Conservation (phyloP, 1,140 invertebrate genomes). For the Meloidogyne floridensis region DNA sequence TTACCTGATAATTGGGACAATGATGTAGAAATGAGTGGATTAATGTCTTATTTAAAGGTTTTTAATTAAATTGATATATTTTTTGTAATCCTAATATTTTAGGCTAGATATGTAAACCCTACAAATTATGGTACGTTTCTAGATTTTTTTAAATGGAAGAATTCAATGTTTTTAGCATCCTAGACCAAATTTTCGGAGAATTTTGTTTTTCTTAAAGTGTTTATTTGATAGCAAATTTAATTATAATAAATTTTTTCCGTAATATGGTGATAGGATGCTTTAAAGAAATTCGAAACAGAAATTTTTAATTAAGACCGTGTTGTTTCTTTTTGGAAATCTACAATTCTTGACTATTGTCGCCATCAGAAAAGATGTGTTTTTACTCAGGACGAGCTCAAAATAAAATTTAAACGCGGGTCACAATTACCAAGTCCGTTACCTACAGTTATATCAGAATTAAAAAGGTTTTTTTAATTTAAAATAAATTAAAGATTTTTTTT, state of each 20-base stretch:
- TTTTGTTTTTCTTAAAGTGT: too few species aligned
- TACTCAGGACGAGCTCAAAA: slow-evolving; percentile 50
- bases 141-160: too few species aligned
- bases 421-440: slow-evolving; percentile 52
- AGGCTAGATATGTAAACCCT: slow-evolving; percentile 56
- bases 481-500: slow-evolving; percentile 15
- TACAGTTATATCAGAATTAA: slow-evolving; percentile 51
- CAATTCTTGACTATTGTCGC: slow-evolving; percentile 50
- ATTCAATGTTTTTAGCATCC: too few species aligned
- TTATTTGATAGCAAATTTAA: too few species aligned
- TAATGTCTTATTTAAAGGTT: slow-evolving; percentile 52
- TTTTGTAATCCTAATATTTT: neutral
- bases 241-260: neutral
- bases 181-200: too few species aligned
- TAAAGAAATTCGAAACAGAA: neutral
- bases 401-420: slow-evolving; percentile 55
- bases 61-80: slow-evolving; percentile 3
- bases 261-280: neutral
- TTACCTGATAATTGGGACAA: slow-evolving; percentile 55
- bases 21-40: slow-evolving; percentile 53
- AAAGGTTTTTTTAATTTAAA: slow-evolving; percentile 34
- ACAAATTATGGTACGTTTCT: slow-evolving; percentile 47
- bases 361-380: slow-evolving; percentile 57
- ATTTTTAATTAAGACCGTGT: slow-evolving; percentile 44
- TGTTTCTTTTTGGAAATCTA: slow-evolving; percentile 53